Conservation (phyloP, 2,113 vertebrate species). For the Jacana jacana region DNA sequence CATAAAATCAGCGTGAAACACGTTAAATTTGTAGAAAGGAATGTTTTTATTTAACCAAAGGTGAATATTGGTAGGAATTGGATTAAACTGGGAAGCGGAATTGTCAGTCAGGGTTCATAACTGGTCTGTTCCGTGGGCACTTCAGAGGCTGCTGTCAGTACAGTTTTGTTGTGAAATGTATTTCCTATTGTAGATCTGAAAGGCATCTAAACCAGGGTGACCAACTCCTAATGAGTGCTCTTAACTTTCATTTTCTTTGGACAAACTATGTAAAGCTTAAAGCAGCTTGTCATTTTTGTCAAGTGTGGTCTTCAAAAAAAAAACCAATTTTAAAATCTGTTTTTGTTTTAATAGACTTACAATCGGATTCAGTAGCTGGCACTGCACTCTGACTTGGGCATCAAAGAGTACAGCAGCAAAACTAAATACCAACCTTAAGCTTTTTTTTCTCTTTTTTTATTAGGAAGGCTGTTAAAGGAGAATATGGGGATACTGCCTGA, state of each 20-base stretch:
- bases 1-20: neutral
- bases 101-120: neutral
- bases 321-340: neutral
- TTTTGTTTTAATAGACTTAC: neutral
- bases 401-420: neutral
- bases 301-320: neutral
- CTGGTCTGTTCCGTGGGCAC: neutral
- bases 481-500: slow-evolving; percentile 29
- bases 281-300: neutral
- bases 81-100: neutral
- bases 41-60: neutral
- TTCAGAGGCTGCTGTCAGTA: neutral
- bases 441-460: neutral
- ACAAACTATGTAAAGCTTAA: neutral
- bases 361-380: neutral
- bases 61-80: neutral
- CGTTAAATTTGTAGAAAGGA: neutral
- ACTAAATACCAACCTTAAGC: neutral
- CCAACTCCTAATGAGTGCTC: neutral
- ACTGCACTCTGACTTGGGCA: neutral
- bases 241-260: neutral
- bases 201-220: neutral
- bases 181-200: neutral
- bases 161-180: neutral
- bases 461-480: slow-evolving; percentile 64